Evolutionary conservation across 2,888 invertebrate species (phyloP), one percentile per base, ranked within the genome.

Genomic region (Lepetodrilus schrolli): DNA sequence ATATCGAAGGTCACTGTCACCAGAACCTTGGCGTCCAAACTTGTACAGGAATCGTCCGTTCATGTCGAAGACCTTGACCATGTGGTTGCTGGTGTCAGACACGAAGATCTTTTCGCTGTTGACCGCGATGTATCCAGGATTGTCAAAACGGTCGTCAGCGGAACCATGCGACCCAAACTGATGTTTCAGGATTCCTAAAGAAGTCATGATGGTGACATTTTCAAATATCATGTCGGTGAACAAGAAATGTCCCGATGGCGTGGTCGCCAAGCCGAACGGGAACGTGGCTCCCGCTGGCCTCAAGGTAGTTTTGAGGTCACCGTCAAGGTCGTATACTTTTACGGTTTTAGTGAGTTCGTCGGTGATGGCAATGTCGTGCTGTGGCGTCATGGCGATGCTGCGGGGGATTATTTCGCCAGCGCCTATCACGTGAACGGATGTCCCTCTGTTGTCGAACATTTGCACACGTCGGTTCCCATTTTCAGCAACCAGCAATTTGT

Each of bases 171-270:
- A 66, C 70, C 80, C 79, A 47, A 81, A 76, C 34, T 79, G 73
- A 23, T 34, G 72, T 23, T 70, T 68, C 7, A 70, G 72, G 21
- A 69, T 51, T 7, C 82, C 82, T 36, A 66, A 36, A 26, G 47
- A 38, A 20, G 73, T 70, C 2, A 80, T 50, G 3, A 80, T 76
- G 37, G 49, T 79, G 20, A 82, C 65, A 17, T 66, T 76, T 69
- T 81, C 80, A 72, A 78, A 79, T 7, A 82, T 79, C 70, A 74
- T 77, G 66, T 82, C 82, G 1, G 82, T 77, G 7, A 82, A 73
- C 1, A 76, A 72, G 38, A 80, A 74, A n/a, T 75, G 73, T 1
- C 77, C 76, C 4, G 78, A 70, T 3, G 13, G 30, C 0, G 77
- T 51, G 2, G 71, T 23, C 7, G 74, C 71, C 1, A 82, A 68